Evolutionary conservation across 2,113 vertebrate genomes (phyloP), one percentile per base, ranked within the genome.

Genomic region (Paramormyrops kingsleyae): DNA sequence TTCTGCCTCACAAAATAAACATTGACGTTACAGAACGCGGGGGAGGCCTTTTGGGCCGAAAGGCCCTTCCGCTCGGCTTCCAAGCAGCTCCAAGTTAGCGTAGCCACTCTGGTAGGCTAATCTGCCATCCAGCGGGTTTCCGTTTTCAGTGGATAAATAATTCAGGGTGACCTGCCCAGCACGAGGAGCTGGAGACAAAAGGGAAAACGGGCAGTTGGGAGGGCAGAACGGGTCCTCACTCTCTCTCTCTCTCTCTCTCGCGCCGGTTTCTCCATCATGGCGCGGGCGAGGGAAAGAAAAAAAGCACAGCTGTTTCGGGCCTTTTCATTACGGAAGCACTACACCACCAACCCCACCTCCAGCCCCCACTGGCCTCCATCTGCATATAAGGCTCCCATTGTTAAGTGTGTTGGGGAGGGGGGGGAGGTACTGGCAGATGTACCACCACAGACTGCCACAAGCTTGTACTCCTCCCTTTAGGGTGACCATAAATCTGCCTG

Each of bases 121-220:
- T 95, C 95, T 94, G 95, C 95, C 94, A 95, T 95, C 95, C 92
- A 94, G 93, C 93, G 95, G 95, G 93, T 95, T 95, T 95, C 95
- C 94, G 95, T 95, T 96, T 94, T 92, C 91, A 92, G 91, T 92
- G 92, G 92, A 95, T 96, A 94, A 95, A 96, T 96, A 95, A 96
- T 96, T 95, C 94, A 96, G 94, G 93, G 93, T 95, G 94, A 95
- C 94, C 94, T 95, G 94, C 93, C 93, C 93, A 94, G 93, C 89
- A 92, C 90, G 90, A 92, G 87, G 52, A 89, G 39, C 24, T 39
- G 70, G 39, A 53, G 84, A 87, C 88, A 89, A 91, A 91, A 27
- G 56, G 89, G 91, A 92, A 92, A 93, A 92, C 92, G 94, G 92
- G 92, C 92, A 91, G 92, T 93, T 56, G 87, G 39, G 87, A 83